These are phyloP conservation scores for Sminthurinus aureus DNA, from an alignment of 2,888 invertebrate genomes.

Conservation along the genomic window DNA sequence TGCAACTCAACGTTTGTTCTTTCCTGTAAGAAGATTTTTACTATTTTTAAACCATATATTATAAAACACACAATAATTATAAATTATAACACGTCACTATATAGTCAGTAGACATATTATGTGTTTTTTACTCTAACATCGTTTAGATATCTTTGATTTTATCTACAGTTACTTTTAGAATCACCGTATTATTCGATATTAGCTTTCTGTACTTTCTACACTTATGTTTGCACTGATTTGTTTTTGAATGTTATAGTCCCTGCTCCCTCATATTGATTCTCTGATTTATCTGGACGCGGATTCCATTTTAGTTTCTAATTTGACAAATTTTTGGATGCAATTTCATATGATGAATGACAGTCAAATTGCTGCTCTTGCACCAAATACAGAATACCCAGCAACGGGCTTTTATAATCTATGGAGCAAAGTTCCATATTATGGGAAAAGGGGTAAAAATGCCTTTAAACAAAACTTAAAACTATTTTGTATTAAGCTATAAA, in stretches of 20 bases:
- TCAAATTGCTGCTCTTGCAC: constrained; percentile 88
- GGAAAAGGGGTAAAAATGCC: constrained; percentile 74
- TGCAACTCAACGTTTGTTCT: constrained; percentile 90
- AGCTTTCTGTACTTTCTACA: no score
- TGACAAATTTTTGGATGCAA: constrained; percentile 82
- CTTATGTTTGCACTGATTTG: neutral
- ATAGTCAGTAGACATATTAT: no score
- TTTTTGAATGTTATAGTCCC: neutral
- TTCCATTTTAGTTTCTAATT: constrained; percentile 83
- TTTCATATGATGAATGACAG: constrained; percentile 82
- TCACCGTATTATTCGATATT: no score
- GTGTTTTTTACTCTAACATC: no score
- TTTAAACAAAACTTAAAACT: no score
- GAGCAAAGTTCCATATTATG: constrained; percentile 94
- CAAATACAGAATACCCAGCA: constrained; percentile 89
- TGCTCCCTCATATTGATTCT: constrained; percentile 73
- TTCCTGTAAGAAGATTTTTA: constrained; percentile 75
- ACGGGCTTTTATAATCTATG: constrained; percentile 96
- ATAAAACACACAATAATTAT: no score
- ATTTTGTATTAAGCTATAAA: no score
- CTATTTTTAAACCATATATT: no score
- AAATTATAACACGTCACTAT: no score
- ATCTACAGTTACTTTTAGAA: no score
- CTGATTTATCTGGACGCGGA: constrained; percentile 94
- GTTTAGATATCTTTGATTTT: no score